These are phyloP conservation scores for Ctenicera cuprea DNA, from an alignment of 2,888 invertebrate genomes.

Conservation along the genomic window DNA sequence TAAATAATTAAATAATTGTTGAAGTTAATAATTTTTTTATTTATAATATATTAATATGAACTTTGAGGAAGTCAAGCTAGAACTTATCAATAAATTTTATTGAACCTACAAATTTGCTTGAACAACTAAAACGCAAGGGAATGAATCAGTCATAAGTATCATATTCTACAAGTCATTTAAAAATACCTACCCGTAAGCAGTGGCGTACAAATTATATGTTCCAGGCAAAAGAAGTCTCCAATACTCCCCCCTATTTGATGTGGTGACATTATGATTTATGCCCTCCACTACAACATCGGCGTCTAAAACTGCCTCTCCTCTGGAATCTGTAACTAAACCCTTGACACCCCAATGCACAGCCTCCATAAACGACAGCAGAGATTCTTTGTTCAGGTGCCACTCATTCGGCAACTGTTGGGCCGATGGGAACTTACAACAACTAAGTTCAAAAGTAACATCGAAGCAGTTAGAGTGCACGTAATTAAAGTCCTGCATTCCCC, in stretches of 20 bases:
- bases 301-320: conserved; percentile 79
- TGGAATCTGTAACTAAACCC: conserved; percentile 77
- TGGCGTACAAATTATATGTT: conserved; percentile 83
- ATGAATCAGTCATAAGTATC: not conserved
- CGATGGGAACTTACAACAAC: conserved; percentile 95
- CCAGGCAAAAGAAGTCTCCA: conserved; percentile 96
- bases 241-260: conserved; percentile 90
- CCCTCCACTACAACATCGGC: conserved; percentile 87
- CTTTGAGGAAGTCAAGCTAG: too few species aligned
- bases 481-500: conserved; percentile 99
- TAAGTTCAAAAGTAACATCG: conserved; percentile 97
- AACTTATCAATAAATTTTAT: too few species aligned
- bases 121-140: too few species aligned
- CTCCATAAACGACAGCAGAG: conserved; percentile 90
- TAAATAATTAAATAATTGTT: too few species aligned
- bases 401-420: conserved; percentile 82
- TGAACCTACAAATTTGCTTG: too few species aligned
- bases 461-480: conserved; percentile 96
- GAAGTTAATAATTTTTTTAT: too few species aligned
- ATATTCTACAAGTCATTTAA: too few species aligned
- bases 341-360: conserved; percentile 83
- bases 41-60: too few species aligned
- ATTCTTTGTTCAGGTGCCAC: conserved; percentile 91
- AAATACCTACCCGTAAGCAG: conserved; percentile 81
- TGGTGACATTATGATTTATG: conserved; percentile 86